Evolutionary conservation across 2,888 invertebrate species (phyloP).

Genomic region (Eupithecia inturbata): DNA sequence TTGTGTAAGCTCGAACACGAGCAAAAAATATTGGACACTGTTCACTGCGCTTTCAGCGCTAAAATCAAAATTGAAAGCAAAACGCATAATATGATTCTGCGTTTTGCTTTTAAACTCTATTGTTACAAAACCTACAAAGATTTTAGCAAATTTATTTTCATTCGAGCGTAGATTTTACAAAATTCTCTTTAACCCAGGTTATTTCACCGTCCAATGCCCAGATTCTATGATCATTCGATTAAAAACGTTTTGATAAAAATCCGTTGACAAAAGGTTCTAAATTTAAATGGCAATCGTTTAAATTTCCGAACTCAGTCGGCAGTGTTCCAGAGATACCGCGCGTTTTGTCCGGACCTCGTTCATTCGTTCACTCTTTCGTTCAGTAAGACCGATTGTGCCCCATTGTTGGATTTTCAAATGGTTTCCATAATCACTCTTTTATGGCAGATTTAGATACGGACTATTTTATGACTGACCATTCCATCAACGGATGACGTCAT

Average conservation of each 20-base stretch:
- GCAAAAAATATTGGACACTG: neutral
- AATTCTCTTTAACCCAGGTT: neutral
- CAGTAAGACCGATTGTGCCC: conserved; percentile 31
- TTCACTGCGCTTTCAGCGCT: neutral
- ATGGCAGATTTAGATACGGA: conserved; percentile 16
- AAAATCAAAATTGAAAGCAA: conserved; percentile 1
- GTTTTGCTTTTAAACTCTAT: no score
- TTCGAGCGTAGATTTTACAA: neutral
- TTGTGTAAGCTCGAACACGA: neutral
- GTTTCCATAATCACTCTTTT: conserved; percentile 26
- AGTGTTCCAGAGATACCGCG: conserved; percentile 55
- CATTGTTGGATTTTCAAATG: conserved; percentile 32
- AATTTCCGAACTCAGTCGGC: conserved; percentile 37
- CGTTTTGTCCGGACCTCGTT: conserved; percentile 43
- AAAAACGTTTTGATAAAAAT: conserved; percentile 28
- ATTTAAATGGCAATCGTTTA: conserved; percentile 35
- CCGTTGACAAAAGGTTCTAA: conserved; percentile 34
- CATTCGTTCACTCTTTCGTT: conserved; percentile 39
- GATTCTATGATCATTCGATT: conserved; percentile 23
- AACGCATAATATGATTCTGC: no score
- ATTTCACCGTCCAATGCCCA: conserved; percentile 12
- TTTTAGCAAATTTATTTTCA: neutral
- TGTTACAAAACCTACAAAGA: conserved; percentile 4
- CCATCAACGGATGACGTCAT: neutral
- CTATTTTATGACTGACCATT: neutral